phyloP scores from a whole-genome alignment of 2,797 vertebrate species.

The Gadopsis bispinosus region DNA sequence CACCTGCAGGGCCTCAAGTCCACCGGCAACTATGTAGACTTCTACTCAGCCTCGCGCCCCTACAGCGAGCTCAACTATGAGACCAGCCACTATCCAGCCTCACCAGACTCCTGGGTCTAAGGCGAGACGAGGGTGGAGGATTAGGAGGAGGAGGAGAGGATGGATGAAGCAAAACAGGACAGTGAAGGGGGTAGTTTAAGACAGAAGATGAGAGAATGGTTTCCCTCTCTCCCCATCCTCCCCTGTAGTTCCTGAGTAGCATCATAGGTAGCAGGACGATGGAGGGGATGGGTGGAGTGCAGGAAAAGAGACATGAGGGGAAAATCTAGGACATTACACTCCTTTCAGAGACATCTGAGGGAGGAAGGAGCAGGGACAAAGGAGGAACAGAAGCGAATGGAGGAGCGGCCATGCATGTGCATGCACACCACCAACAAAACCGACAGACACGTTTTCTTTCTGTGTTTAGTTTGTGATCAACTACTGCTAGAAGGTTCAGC shows the following conservation, averaged over 20 bases:
- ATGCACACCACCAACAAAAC: conserved; percentile 91
- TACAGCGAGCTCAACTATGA: conserved; percentile 99
- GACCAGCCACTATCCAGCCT: conserved; percentile 99
- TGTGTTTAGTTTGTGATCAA: conserved; percentile 81
- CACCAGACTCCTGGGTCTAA: conserved; percentile 99
- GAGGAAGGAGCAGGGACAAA: conserved; percentile 22
- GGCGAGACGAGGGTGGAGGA: conserved; percentile 46
- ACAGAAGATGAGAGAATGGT: conserved; percentile 49
- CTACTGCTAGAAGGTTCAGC: conserved; percentile 37
- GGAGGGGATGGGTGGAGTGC: conserved; percentile 51
- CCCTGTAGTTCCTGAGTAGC: conserved; percentile 72
- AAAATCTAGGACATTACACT: conserved; percentile 34
- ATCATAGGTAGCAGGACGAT: conserved; percentile 70
- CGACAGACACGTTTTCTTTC: conserved; percentile 80
- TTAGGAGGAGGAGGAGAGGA: conserved; percentile 60
- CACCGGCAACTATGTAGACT: conserved; percentile 99
- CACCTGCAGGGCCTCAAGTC: conserved; percentile 98
- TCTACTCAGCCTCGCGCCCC: conserved; percentile 98
- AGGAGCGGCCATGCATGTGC: conserved; percentile 95
- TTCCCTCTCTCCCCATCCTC: conserved; percentile 69
- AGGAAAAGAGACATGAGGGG: conserved; percentile 31
- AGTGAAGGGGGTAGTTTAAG: conserved; percentile 14
- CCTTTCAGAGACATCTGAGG: conserved; percentile 43
- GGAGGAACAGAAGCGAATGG: conserved; percentile 38
- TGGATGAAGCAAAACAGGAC: conserved; percentile 1